These are phyloP conservation scores for Tenthredo scrophulariae DNA, from an alignment of 2,888 invertebrate species.

Conservation along the genomic window DNA sequence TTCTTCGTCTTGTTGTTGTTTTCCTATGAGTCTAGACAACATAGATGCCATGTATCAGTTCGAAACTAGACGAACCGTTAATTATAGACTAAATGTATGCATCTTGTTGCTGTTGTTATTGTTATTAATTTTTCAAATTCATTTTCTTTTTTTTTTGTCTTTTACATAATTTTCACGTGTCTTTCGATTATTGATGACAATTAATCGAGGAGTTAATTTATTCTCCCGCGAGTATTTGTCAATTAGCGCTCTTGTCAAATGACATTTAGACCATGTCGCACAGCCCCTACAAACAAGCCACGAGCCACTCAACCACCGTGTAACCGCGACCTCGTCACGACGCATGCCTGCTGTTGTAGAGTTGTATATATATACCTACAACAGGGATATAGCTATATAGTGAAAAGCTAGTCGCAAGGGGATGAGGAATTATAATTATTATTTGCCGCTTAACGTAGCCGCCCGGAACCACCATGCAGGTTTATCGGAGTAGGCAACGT, in stretches of 20 bases:
- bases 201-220: background rate
- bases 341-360: conserved; percentile 16
- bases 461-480: conserved; percentile 15
- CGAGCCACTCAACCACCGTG: conserved; percentile 49
- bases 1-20: background rate
- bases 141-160: background rate
- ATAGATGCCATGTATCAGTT: background rate
- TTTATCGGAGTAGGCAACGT: background rate
- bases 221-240: conserved; percentile 18
- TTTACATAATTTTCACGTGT: too few relatives aligned
- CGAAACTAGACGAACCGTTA: background rate
- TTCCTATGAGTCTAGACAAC: background rate
- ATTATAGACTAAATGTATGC: too few relatives aligned
- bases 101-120: too few relatives aligned
- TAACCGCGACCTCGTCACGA: conserved; percentile 44
- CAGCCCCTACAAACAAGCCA: conserved; percentile 48
- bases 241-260: conserved; percentile 37
- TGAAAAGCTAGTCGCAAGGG: background rate
- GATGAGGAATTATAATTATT: conserved; percentile 25
- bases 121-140: background rate
- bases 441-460: conserved; percentile 20
- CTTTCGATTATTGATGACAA: too few relatives aligned
- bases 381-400: background rate
- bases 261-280: conserved; percentile 46
- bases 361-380: background rate